Conservation (phyloP, 2,888 invertebrate species). For the Geophilus truncorum region DNA sequence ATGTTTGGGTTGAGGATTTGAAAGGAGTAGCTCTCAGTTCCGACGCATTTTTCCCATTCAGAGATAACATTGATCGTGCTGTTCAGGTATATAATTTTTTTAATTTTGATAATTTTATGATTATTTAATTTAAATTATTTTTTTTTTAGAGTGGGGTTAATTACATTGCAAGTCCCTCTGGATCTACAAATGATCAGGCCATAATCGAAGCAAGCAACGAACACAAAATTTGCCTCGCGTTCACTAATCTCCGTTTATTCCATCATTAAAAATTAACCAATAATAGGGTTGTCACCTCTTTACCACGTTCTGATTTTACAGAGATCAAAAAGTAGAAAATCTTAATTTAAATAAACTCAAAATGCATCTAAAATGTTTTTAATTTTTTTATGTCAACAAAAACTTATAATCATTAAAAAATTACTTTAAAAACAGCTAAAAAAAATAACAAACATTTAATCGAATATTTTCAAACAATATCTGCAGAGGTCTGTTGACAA, state of each 20-base stretch:
- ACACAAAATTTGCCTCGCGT: slow-evolving; percentile 77
- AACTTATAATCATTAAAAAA: too few species aligned
- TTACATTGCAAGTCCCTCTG: slow-evolving; percentile 88
- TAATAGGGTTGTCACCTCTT: too few species aligned
- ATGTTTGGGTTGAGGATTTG: slow-evolving; percentile 43
- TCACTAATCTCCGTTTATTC: slow-evolving; percentile 86
- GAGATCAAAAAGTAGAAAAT: too few species aligned
- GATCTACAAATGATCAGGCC: slow-evolving; percentile 86
- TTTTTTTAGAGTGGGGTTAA: slow-evolving; percentile 80
- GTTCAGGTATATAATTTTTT: slow-evolving; percentile 73
- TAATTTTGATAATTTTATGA: too few species aligned
- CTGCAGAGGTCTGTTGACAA: too few species aligned
- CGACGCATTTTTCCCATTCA: slow-evolving; percentile 98
- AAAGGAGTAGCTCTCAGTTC: slow-evolving; percentile 69
- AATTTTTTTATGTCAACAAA: too few species aligned
- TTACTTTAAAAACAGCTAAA: too few species aligned
- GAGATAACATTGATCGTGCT: slow-evolving; percentile 93
- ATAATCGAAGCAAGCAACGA: slow-evolving; percentile 89
- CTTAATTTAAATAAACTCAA: too few species aligned
- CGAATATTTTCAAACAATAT: too few species aligned
- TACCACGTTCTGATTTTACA: too few species aligned
- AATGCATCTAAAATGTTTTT: too few species aligned
- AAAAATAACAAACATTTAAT: too few species aligned
- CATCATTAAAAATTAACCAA: slow-evolving; percentile 69
- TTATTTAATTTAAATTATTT: not conserved